These are phyloP conservation scores for Zophobas atratus DNA, from an alignment of 1,140 invertebrate genomes.

Conservation along the genomic window DNA sequence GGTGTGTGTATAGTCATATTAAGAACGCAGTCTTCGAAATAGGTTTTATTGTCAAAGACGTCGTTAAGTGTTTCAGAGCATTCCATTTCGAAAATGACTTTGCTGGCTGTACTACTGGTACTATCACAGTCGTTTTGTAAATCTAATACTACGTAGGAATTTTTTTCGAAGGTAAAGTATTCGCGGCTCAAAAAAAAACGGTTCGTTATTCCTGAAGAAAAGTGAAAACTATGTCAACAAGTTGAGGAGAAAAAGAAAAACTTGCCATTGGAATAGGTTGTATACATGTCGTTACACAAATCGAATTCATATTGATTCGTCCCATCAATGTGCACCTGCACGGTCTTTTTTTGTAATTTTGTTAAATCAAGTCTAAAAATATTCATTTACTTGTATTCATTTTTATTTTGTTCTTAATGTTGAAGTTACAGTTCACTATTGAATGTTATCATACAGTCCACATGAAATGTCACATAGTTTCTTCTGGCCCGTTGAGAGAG, in stretches of 20 bases:
- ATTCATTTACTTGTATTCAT: too few species aligned
- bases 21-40: constrained; percentile 7
- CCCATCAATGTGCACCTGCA: neutral
- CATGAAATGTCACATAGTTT: too few species aligned
- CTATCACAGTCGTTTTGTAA: constrained; percentile 11
- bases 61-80: neutral
- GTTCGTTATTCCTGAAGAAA: constrained; percentile 1
- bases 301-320: constrained; percentile 20
- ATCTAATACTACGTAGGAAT: constrained; percentile 1
- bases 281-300: constrained; percentile 8
- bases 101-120: neutral
- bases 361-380: constrained; percentile 24
- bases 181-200: neutral
- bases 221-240: neutral
- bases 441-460: too few species aligned
- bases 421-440: too few species aligned
- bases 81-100: constrained; percentile 16
- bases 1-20: constrained; percentile 7
- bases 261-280: neutral
- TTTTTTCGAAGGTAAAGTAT: neutral
- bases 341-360: neutral
- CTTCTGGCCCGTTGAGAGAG: too few species aligned
- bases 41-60: neutral
- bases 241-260: neutral
- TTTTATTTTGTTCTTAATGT: too few species aligned